Evolutionary conservation across 2,113 vertebrate species (phyloP).

Genomic region (Hemiscyllium ocellatum): DNA sequence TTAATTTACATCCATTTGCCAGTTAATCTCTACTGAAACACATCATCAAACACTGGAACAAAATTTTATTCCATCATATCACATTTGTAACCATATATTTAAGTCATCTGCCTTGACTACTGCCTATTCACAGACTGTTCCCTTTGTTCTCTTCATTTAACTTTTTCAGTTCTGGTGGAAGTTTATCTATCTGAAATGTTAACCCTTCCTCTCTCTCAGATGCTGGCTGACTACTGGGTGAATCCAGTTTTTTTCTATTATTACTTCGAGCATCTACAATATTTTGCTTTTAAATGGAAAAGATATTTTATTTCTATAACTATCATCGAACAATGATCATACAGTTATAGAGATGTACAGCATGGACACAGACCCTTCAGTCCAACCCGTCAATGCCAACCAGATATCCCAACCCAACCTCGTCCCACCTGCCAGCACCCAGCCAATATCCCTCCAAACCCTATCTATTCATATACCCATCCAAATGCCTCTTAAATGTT

Average conservation of each 20-base stretch:
- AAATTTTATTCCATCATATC: neutral
- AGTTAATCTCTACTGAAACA: neutral
- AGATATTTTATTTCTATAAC: neutral
- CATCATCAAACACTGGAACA: neutral
- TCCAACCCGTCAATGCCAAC: too few species aligned
- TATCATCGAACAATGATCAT: neutral
- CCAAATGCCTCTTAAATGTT: too few species aligned
- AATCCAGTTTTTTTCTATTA: neutral
- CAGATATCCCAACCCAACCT: too few species aligned
- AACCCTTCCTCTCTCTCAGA: neutral
- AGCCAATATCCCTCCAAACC: too few species aligned
- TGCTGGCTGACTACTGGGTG: too few species aligned
- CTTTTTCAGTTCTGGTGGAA: neutral
- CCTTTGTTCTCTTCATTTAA: neutral
- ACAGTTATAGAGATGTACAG: too few species aligned
- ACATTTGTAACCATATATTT: neutral
- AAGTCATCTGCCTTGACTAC: neutral
- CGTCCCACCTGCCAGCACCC: too few species aligned
- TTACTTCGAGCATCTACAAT: neutral
- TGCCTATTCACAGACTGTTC: neutral
- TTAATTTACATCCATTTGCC: neutral
- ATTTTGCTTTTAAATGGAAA: neutral
- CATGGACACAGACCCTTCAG: too few species aligned
- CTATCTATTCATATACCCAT: too few species aligned
- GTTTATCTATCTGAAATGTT: neutral